Conservation (phyloP, 2,888 invertebrate species). For the Lysandra coridon region DNA sequence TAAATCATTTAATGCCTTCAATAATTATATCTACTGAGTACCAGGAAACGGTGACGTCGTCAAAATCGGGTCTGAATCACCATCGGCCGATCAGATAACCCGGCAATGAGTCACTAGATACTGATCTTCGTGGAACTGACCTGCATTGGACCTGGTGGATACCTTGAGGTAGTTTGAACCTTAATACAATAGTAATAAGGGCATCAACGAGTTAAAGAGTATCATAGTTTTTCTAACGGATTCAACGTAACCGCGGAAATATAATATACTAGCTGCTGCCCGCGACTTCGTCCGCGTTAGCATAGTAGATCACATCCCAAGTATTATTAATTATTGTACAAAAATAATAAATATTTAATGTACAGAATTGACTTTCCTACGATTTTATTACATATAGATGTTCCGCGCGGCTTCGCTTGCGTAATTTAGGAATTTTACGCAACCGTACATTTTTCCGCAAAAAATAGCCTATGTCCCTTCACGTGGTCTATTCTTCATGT, state of each 20-base stretch:
- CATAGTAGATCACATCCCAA: too few species aligned
- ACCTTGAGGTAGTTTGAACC: background rate
- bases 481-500: too few species aligned
- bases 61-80: constrained; percentile 38
- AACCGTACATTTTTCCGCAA: too few species aligned
- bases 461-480: too few species aligned
- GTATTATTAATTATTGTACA: too few species aligned
- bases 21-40: background rate
- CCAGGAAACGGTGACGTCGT: constrained; percentile 30
- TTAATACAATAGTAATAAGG: background rate
- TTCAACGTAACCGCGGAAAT: background rate
- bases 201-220: background rate
- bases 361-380: too few species aligned
- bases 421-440: too few species aligned
- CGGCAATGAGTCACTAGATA: constrained; percentile 40
- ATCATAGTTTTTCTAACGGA: background rate
- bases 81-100: constrained; percentile 43
- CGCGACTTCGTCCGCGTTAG: too few species aligned
- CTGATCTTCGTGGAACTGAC: constrained; percentile 48
- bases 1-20: background rate
- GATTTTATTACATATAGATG: too few species aligned
- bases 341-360: too few species aligned
- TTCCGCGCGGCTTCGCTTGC: too few species aligned
- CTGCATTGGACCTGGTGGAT: constrained; percentile 30
- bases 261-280: too few species aligned